Conservation (phyloP, 2,888 invertebrate species). For the Dynastes maya region DNA sequence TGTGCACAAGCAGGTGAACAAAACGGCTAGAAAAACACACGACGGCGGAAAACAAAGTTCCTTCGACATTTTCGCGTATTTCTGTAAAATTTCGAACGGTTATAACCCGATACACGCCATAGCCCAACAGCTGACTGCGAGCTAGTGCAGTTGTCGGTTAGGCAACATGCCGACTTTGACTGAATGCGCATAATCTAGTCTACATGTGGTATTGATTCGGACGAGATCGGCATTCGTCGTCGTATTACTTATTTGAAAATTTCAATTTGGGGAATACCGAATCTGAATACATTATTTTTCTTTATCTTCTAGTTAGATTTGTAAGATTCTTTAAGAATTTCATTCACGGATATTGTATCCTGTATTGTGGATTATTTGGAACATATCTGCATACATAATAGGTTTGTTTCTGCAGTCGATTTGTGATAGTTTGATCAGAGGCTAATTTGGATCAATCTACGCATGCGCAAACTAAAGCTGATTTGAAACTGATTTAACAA, state of each 20-base stretch:
- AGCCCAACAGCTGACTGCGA: conserved; percentile 58
- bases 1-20: conserved; percentile 58
- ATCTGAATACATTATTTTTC: background rate
- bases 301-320: too few species aligned
- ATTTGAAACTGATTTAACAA: too few species aligned
- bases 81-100: conserved; percentile 48
- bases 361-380: too few species aligned
- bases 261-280: background rate
- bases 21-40: conserved; percentile 14
- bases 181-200: conserved; percentile 48
- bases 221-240: conserved; percentile 43
- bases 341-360: too few species aligned
- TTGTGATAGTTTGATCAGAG: too few species aligned
- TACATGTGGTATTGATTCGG: conserved; percentile 54
- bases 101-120: conserved; percentile 56
- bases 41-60: conserved; percentile 45
- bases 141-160: conserved; percentile 58
- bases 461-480: too few species aligned
- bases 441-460: too few species aligned
- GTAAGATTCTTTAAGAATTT: too few species aligned
- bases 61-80: conserved; percentile 55
- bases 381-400: too few species aligned
- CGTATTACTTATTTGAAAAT: conserved; percentile 5
- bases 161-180: conserved; percentile 48
- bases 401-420: too few species aligned